Conservation (phyloP, 2,797 vertebrate species). For the Myotis vivesi region DNA sequence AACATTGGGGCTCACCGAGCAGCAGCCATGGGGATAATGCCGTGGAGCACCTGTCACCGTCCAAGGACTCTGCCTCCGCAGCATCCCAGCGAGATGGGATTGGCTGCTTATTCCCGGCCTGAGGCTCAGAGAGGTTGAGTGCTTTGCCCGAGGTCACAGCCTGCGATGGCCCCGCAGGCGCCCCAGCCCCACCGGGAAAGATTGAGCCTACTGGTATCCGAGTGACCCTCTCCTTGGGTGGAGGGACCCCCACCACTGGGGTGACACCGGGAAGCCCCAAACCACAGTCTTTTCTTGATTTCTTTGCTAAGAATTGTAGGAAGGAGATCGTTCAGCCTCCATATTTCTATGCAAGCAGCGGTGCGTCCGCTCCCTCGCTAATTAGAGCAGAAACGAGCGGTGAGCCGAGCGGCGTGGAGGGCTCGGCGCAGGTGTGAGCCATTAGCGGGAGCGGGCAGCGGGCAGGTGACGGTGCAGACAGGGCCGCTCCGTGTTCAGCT, state of each 20-base stretch:
- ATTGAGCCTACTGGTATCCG: neutral
- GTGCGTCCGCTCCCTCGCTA: neutral
- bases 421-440: slow-evolving; percentile 68
- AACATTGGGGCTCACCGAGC: neutral
- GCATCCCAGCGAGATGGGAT: neutral
- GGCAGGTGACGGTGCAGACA: slow-evolving; percentile 34
- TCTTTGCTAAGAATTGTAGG: neutral
- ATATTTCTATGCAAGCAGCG: slow-evolving; percentile 15
- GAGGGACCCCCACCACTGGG: too few relatives aligned
- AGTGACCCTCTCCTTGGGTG: neutral
- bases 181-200: neutral
- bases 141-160: neutral
- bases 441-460: slow-evolving; percentile 70
- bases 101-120: neutral
- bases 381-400: slow-evolving; percentile 21
- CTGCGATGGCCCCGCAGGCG: neutral
- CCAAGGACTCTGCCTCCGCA: neutral
- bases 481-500: slow-evolving; percentile 56
- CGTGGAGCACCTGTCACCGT: fast-evolving
- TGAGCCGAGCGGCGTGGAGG: slow-evolving; percentile 31
- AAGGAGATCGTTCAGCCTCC: neutral
- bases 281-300: neutral
- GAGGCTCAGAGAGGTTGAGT: neutral
- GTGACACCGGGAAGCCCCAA: neutral
- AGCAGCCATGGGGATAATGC: fast-evolving